These are phyloP conservation scores for Cataglyphis cursor DNA, from an alignment of 2,888 invertebrate species.

Conservation along the genomic window DNA sequence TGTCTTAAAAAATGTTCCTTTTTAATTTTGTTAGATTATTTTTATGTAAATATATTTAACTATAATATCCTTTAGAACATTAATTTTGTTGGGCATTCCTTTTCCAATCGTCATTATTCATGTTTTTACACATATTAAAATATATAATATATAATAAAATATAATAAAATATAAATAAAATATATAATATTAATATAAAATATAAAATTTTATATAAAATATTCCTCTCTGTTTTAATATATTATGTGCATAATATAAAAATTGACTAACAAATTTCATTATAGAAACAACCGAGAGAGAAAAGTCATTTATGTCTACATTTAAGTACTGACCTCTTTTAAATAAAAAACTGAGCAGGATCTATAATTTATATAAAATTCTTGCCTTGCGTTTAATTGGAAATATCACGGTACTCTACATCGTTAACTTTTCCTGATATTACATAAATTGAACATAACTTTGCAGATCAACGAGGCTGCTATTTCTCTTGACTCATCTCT, in stretches of 20 bases:
- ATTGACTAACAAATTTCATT: neutral
- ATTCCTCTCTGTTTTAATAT: neutral
- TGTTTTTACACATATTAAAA: neutral
- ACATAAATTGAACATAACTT: neutral
- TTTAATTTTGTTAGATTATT: neutral
- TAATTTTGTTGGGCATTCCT: neutral
- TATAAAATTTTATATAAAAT: neutral
- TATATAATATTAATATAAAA: neutral
- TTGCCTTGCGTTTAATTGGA: neutral
- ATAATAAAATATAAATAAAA: neutral
- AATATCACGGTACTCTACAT: slow-evolving; percentile 6
- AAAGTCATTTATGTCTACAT: neutral
- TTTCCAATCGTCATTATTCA: neutral
- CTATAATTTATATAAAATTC: neutral
- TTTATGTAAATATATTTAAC: neutral
- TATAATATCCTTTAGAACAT: neutral
- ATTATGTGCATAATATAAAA: neutral
- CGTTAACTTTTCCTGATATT: slow-evolving; percentile 3
- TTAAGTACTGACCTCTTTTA: neutral
- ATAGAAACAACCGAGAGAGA: neutral
- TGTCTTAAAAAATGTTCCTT: neutral
- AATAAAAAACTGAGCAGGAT: neutral
- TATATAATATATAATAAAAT: neutral
- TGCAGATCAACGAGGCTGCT: neutral
- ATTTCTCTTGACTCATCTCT: neutral